Evolutionary conservation across 2,888 invertebrate genomes (phyloP).

Genomic region (Urechis unicinctus): DNA sequence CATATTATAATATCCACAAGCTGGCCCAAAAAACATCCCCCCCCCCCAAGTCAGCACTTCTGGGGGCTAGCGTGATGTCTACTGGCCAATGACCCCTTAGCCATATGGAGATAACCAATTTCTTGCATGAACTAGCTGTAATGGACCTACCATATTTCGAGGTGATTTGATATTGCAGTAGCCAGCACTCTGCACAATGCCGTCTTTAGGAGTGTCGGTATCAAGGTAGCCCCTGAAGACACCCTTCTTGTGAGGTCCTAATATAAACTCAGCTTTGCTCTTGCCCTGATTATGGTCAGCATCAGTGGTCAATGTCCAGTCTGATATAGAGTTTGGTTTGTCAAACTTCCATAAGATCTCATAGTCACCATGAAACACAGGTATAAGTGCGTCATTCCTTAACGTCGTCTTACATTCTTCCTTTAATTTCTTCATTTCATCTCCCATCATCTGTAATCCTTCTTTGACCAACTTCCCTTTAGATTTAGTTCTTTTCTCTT

Average conservation of each 20-base stretch:
- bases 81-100: too few relatives aligned
- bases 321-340: conserved; percentile 59
- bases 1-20: too few relatives aligned
- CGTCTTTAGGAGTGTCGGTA: conserved; percentile 71
- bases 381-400: conserved; percentile 57
- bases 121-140: too few relatives aligned
- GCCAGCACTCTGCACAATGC: conserved; percentile 68
- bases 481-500: too few relatives aligned
- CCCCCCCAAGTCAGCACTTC: too few relatives aligned
- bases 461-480: too few relatives aligned
- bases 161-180: conserved; percentile 74
- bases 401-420: conserved; percentile 42
- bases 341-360: conserved; percentile 61
- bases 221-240: conserved; percentile 48
- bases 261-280: conserved; percentile 63
- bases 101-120: background rate
- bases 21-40: too few relatives aligned
- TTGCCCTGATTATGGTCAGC: conserved; percentile 73
- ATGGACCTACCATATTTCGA: conserved; percentile 44
- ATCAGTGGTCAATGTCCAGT: conserved; percentile 65
- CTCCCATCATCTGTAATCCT: conserved; percentile 63
- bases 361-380: conserved; percentile 18
- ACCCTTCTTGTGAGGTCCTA: conserved; percentile 59
- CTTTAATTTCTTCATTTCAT: conserved; percentile 53
- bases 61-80: too few relatives aligned